Percentiles rank a stretch among this genome's conserved stretches.
Conservation (phyloP, 2,888 invertebrate species). For the Yponomeuta sedellus region DNA sequence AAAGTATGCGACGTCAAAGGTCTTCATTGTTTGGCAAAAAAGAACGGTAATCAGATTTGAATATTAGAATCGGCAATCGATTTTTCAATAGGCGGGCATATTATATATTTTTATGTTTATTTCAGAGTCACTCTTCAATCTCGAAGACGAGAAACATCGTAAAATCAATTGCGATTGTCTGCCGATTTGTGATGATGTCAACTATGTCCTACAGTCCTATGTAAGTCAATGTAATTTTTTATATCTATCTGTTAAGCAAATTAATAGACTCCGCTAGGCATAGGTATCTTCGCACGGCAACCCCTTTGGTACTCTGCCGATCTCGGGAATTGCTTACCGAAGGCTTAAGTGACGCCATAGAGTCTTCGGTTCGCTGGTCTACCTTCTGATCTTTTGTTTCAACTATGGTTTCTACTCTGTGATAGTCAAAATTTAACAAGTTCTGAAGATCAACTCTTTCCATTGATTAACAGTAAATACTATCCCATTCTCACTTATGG, state of each 20-base stretch:
- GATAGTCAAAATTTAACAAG: too few species aligned
- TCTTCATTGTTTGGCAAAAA: conserved; percentile 76
- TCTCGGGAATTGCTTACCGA: too few species aligned
- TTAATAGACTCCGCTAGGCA: not conserved
- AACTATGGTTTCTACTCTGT: too few species aligned
- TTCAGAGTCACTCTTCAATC: conserved; percentile 71
- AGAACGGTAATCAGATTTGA: conserved; percentile 60
- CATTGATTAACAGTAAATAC: too few species aligned
- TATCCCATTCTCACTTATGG: too few species aligned
- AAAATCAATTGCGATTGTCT: conserved; percentile 80
- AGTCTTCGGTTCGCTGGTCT: too few species aligned
- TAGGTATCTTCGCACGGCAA: not conserved
- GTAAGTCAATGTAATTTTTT: conserved; percentile 49
- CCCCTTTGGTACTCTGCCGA: too few species aligned
- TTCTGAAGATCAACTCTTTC: too few species aligned
- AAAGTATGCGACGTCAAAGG: conserved; percentile 78
- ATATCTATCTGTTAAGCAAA: not conserved
- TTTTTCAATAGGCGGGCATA: not conserved
- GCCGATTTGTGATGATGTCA: conserved; percentile 82
- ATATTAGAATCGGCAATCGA: not conserved
- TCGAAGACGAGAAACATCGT: conserved; percentile 61
- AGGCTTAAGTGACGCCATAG: too few species aligned
- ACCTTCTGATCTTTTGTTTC: too few species aligned
- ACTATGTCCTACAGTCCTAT: conserved; percentile 79
- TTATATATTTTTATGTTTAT: not conserved